phyloP scores from a whole-genome alignment of 2,888 invertebrate species.

The Callosobruchus maculatus region DNA sequence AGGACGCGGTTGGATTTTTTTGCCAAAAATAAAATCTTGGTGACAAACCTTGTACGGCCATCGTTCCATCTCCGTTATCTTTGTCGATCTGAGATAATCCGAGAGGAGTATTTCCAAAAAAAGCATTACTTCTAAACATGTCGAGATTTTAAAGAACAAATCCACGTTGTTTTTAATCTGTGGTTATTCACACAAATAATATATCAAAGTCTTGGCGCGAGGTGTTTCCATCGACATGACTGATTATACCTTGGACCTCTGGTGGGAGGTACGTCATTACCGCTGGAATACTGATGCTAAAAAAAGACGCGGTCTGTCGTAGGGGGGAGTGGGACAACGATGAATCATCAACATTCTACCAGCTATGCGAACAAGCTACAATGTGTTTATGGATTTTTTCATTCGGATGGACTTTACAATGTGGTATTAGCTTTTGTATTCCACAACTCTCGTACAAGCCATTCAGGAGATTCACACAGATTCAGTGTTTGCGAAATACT shows the following conservation, averaged over 20 bases:
- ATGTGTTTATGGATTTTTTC: too few species aligned
- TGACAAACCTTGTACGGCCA: not conserved
- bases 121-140: constrained; percentile 46
- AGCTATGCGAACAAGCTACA: not conserved
- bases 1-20: not conserved
- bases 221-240: constrained; percentile 44
- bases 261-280: constrained; percentile 38
- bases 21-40: not conserved
- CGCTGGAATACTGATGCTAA: constrained; percentile 22
- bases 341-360: constrained; percentile 5
- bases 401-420: too few species aligned
- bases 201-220: constrained; percentile 44
- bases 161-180: constrained; percentile 41
- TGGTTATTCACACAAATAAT: constrained; percentile 44
- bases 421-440: too few species aligned
- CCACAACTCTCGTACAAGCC: too few species aligned
- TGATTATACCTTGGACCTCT: constrained; percentile 40
- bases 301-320: constrained; percentile 11
- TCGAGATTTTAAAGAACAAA: constrained; percentile 34
- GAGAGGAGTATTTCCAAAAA: constrained; percentile 62
- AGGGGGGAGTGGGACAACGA: not conserved
- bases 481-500: too few species aligned
- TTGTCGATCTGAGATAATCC: not conserved
- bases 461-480: too few species aligned
- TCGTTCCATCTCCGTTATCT: not conserved